Percentiles rank a stretch among this genome's conserved stretches.
Evolutionary conservation across 1,140 invertebrate genomes (phyloP).

Genomic region (Mizuhopecten yessoensis): DNA sequence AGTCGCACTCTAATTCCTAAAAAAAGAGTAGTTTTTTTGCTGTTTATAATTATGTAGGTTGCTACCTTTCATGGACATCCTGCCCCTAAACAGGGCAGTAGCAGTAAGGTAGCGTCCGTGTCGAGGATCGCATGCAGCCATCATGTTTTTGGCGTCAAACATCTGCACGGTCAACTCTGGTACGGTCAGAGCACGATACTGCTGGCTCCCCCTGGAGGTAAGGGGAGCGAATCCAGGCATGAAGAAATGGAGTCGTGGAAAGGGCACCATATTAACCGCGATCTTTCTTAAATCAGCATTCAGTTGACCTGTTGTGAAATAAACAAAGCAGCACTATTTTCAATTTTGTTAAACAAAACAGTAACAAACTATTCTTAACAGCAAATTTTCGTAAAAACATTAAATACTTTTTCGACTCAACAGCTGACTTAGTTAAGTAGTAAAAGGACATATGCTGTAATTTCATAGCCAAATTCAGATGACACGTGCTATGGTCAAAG

Average conservation of each 20-base stretch:
- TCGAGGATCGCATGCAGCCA: slow-evolving; percentile 89
- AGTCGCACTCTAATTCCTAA: too few species aligned
- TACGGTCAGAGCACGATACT: slow-evolving; percentile 86
- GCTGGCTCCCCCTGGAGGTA: slow-evolving; percentile 88
- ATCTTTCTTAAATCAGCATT: slow-evolving; percentile 95
- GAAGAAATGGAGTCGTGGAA: slow-evolving; percentile 96
- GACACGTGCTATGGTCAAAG: too few species aligned
- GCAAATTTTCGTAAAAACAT: too few species aligned
- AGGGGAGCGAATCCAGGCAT: slow-evolving; percentile 97
- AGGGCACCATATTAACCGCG: slow-evolving; percentile 99
- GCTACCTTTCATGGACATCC: slow-evolving; percentile 84
- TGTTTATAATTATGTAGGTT: not conserved
- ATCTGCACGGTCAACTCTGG: slow-evolving; percentile 90
- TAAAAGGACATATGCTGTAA: too few species aligned
- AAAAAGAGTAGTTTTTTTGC: too few species aligned
- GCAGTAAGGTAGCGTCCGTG: slow-evolving; percentile 88
- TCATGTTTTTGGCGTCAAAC: slow-evolving; percentile 91
- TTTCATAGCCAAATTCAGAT: too few species aligned
- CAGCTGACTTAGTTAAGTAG: too few species aligned
- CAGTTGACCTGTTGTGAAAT: slow-evolving; percentile 84
- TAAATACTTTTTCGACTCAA: too few species aligned
- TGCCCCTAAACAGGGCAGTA: slow-evolving; percentile 86
- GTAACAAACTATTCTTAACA: too few species aligned
- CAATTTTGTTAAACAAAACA: too few species aligned
- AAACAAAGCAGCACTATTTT: too few species aligned